phyloP scores from a whole-genome alignment of 2,113 vertebrate species.

The Edolisoma coerulescens region DNA sequence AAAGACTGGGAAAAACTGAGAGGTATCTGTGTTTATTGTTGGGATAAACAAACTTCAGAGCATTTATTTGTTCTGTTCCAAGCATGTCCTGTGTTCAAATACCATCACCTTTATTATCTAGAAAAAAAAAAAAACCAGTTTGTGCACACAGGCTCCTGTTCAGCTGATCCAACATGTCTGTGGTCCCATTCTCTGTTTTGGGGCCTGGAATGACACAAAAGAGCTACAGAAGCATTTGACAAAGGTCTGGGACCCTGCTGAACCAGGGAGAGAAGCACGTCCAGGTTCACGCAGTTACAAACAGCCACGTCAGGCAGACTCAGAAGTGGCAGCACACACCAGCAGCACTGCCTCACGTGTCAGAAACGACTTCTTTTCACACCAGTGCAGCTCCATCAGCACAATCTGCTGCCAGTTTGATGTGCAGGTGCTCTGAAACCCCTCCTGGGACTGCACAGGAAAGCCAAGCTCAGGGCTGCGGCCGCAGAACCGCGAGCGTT shows the following conservation, averaged over 20 bases:
- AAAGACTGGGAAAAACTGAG: not conserved
- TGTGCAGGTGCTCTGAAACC: not conserved
- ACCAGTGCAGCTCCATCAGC: not conserved
- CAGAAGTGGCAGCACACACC: not conserved
- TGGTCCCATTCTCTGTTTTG: not conserved
- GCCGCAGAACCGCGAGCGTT: not conserved
- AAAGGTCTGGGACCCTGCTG: not conserved
- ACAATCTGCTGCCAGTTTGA: not conserved
- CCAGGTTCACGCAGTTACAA: not conserved
- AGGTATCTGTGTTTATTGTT: constrained; percentile 18
- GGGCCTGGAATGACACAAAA: not conserved
- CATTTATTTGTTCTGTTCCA: constrained; percentile 26
- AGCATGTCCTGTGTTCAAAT: not conserved
- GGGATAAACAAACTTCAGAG: constrained; percentile 26
- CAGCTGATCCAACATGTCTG: not conserved
- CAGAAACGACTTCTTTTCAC: not conserved
- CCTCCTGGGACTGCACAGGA: not conserved
- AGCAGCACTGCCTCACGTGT: not conserved
- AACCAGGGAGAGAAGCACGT: not conserved
- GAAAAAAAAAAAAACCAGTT: not conserved
- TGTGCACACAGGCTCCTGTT: not conserved
- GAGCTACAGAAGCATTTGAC: not conserved
- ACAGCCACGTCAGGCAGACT: not conserved
- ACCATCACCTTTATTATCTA: constrained; percentile 14
- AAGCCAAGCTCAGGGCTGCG: not conserved